Conservation (phyloP, 2,113 vertebrate genomes). For the Choloepus hoffmanni region DNA sequence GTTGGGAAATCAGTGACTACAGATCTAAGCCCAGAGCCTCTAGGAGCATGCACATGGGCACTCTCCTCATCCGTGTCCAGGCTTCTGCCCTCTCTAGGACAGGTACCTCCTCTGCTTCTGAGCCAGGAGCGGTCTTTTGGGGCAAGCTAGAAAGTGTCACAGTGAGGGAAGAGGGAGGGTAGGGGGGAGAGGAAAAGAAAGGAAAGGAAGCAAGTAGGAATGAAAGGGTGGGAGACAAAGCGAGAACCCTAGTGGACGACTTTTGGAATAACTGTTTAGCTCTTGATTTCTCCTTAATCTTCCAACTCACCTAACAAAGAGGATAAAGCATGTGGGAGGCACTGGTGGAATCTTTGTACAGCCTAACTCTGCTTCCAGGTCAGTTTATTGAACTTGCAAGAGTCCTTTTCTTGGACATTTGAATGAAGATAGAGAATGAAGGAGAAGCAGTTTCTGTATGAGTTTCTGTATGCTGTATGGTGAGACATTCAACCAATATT, state of each 20-base stretch:
- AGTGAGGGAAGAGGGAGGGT: not conserved
- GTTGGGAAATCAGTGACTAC: not conserved
- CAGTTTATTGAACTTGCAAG: not conserved
- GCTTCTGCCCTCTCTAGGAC: not conserved
- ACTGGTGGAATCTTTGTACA: not conserved
- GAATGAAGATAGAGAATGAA: not conserved
- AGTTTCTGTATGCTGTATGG: not conserved
- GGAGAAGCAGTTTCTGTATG: not conserved
- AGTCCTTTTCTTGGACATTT: not conserved
- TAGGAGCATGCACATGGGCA: not conserved
- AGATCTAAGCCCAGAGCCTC: not conserved
- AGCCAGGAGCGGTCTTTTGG: not conserved
- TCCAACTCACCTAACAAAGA: not conserved
- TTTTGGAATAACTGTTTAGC: not conserved
- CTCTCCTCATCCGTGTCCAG: not conserved
- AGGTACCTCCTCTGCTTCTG: not conserved
- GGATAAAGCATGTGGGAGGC: not conserved
- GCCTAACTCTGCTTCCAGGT: not conserved
- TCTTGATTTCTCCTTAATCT: not conserved
- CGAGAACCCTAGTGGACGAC: not conserved
- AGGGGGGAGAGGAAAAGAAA: not conserved
- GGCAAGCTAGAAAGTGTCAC: not conserved
- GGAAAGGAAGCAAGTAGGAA: not conserved
- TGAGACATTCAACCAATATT: not conserved
- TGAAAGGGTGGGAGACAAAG: not conserved